Base-by-base conservation (phyloP, 92 coral and sea anemone species). In the Anthopleura xanthogrammica region DNA sequence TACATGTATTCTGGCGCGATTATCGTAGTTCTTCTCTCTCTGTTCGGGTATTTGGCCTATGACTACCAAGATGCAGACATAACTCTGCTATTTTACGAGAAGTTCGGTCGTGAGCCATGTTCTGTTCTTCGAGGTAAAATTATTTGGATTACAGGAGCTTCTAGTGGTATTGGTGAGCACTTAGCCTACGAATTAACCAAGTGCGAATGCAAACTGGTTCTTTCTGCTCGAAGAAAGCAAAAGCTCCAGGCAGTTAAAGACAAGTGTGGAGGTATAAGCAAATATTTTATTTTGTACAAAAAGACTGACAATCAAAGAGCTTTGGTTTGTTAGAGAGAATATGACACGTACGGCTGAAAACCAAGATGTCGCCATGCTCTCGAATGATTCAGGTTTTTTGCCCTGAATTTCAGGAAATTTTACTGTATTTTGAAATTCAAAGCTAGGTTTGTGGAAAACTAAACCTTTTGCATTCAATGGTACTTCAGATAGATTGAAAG, bases 31-130 rank as follows among this genome's bases (percentile, higher is more conserved):
- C 36, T 29, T 29, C 50, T 46, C 50, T 46, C 50, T 46, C 50
- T 46, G 50, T 46, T 46, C 50, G 50, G 50, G 50, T 46, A 46
- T 46, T 46, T 46, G 50, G 9, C 50, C 9, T 46, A 46, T 46
- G 36, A 29, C 36, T 29, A 46, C 50, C 50, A 9, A 46, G 50
- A 46, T 46, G 50, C 9, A 46, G 50, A 46, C 9, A 16, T 58
- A 58, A 58, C 64, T 58, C 83, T 93, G 80, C 94, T 86, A 46
- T 95, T 86, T 52, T 86, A 90, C 79, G 91, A 95, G 80, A 70
- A 73, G 70, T 91, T 91, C 68, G 98, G 98, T 17, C 80, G 87
- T 13, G 83, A 85, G 17, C 95, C 95, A 10, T 90, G 36, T 29
- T 29, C 36, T 29, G 36, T 82, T 72, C 89, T 93, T 48, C 87